phyloP scores from a whole-genome alignment of 37 sponge, comb jelly and placozoan species.

The Ianthella basta region DNA sequence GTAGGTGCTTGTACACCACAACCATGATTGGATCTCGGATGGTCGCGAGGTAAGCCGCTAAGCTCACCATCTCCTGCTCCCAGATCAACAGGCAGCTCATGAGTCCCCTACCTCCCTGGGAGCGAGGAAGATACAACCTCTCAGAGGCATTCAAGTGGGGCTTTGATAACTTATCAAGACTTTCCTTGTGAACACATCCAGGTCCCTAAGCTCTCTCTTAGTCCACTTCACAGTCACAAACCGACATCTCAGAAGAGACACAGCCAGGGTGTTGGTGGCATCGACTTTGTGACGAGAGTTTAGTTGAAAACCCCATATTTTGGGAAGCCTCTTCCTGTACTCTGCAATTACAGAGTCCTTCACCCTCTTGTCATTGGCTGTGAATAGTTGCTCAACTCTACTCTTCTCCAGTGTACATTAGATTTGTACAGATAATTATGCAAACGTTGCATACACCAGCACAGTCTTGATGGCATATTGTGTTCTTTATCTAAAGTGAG shows the following conservation, averaged over 20 bases:
- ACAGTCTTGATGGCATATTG: too few relatives aligned
- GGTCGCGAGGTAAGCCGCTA: not conserved
- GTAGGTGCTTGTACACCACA: not conserved
- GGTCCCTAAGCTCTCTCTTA: not conserved
- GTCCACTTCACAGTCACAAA: not conserved
- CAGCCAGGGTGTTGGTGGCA: slow-evolving; percentile 16
- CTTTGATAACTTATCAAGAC: not conserved
- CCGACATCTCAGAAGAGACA: not conserved
- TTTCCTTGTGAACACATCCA: not conserved
- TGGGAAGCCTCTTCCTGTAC: not conserved
- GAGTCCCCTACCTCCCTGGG: not conserved
- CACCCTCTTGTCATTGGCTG: not conserved
- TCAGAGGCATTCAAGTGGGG: not conserved
- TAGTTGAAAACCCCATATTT: slow-evolving; percentile 1
- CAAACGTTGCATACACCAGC: too few relatives aligned
- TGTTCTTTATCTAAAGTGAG: too few relatives aligned
- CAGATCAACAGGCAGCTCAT: not conserved
- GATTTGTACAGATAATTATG: too few relatives aligned
- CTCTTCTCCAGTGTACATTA: too few relatives aligned
- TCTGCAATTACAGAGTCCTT: not conserved
- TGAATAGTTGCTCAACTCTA: slow-evolving; percentile 35
- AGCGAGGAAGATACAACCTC: not conserved
- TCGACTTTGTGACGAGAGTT: not conserved
- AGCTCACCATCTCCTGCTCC: slow-evolving; percentile 1
- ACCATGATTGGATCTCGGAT: not conserved